These are phyloP conservation scores for Morinoia aosen DNA, from an alignment of 2,888 invertebrate genomes.

Conservation along the genomic window DNA sequence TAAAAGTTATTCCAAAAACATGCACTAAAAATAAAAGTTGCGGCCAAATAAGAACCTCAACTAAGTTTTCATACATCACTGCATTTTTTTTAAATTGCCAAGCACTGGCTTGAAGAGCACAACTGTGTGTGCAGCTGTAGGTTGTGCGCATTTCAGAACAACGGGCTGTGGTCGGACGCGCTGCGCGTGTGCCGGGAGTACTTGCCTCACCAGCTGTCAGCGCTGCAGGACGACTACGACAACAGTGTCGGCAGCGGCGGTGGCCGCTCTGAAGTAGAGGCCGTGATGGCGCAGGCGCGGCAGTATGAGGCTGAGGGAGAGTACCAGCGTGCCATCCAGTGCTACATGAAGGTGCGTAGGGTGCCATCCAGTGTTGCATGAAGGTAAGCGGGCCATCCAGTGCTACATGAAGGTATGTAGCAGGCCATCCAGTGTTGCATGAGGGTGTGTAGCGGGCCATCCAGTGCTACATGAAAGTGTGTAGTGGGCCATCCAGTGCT, in stretches of 20 bases:
- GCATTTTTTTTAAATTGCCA: too few relatives aligned
- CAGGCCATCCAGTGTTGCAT: background rate
- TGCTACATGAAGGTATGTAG: conserved; percentile 17
- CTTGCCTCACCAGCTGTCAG: conserved; percentile 80
- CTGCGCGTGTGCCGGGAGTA: conserved; percentile 95
- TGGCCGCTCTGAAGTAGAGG: conserved; percentile 71
- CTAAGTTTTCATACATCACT: too few relatives aligned
- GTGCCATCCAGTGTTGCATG: background rate
- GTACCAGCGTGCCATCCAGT: conserved; percentile 81
- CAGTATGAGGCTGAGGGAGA: conserved; percentile 85
- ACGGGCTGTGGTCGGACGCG: conserved; percentile 95
- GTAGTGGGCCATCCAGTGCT: too few relatives aligned
- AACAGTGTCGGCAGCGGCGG: conserved; percentile 73
- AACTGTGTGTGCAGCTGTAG: too few relatives aligned
- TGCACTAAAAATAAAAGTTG: too few relatives aligned
- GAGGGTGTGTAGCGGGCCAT: background rate
- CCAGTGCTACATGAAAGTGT: too few relatives aligned
- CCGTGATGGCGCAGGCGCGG: conserved; percentile 79
- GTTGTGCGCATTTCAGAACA: conserved; percentile 72
- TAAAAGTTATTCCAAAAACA: too few relatives aligned
- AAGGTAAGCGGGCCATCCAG: conserved; percentile 78
- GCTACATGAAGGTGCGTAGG: background rate
- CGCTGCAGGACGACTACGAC: conserved; percentile 79
- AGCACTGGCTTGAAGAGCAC: too few relatives aligned
- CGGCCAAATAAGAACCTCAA: too few relatives aligned